phyloP scores from a whole-genome alignment of 2,888 invertebrate species.

The Macropis europaea region DNA sequence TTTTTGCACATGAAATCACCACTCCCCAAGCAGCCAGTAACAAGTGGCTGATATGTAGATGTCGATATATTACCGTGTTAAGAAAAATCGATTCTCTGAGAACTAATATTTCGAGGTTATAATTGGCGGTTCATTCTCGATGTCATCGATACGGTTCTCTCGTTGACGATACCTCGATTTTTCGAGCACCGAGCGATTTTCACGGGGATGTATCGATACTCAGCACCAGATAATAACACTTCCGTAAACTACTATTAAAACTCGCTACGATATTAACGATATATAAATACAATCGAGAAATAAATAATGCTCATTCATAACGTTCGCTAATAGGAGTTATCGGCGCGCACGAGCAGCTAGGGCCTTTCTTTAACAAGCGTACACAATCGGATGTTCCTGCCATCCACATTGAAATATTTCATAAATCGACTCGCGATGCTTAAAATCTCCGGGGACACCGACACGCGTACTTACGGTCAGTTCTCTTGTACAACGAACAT shows the following conservation, averaged over 20 bases:
- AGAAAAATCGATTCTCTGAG: neutral
- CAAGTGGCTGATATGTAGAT: conserved; percentile 8
- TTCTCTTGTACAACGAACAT: too few relatives aligned
- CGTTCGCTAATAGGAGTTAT: conserved; percentile 55
- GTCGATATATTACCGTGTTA: conserved; percentile 31
- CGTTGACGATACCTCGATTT: neutral
- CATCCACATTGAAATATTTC: too few relatives aligned
- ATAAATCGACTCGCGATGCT: too few relatives aligned
- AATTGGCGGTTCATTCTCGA: neutral
- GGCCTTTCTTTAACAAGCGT: neutral
- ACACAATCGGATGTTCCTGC: too few relatives aligned
- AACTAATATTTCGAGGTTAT: neutral
- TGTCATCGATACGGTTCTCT: too few relatives aligned
- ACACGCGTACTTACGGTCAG: too few relatives aligned
- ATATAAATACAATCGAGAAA: conserved; percentile 65
- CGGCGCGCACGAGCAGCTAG: conserved; percentile 38
- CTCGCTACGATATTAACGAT: conserved; percentile 54
- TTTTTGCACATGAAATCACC: conserved; percentile 49
- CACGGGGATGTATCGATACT: conserved; percentile 27
- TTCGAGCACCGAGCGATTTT: conserved; percentile 11
- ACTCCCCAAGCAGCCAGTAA: conserved; percentile 33
- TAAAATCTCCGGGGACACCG: too few relatives aligned
- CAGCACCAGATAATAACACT: conserved; percentile 59
- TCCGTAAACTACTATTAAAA: conserved; percentile 51
- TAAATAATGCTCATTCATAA: conserved; percentile 63